These are phyloP conservation scores for Bostrychus sinensis DNA, from an alignment of 2,113 vertebrate genomes.

Conservation along the genomic window DNA sequence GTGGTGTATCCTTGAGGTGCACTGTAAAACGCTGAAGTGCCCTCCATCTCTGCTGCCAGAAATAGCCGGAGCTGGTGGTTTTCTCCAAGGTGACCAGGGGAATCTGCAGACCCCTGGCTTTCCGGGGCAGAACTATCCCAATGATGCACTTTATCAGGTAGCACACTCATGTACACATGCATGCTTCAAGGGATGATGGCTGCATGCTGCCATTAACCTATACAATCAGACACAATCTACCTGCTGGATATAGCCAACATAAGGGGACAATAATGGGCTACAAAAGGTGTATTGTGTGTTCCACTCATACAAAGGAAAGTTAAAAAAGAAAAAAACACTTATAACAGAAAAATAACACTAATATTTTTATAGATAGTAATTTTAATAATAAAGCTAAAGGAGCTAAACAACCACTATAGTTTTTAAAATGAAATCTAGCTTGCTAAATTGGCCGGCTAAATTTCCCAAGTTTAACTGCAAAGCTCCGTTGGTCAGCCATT, in stretches of 20 bases:
- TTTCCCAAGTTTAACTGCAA: no score
- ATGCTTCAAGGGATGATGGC: background rate
- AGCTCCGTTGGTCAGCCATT: no score
- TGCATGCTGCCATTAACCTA: background rate
- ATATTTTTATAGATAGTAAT: background rate
- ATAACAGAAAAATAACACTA: background rate
- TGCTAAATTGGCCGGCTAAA: no score
- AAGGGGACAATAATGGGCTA: background rate
- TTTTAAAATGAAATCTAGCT: no score
- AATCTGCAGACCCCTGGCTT: slow-evolving; percentile 75
- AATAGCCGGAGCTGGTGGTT: slow-evolving; percentile 77
- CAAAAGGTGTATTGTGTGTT: no score
- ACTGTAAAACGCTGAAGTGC: slow-evolving; percentile 54
- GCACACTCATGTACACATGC: slow-evolving; percentile 4
- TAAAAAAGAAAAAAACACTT: background rate
- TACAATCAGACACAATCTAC: background rate
- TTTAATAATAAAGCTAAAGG: no score
- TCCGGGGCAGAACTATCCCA: slow-evolving; percentile 68
- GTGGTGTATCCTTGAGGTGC: slow-evolving; percentile 44
- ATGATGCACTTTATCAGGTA: slow-evolving; percentile 77
- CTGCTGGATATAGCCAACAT: background rate
- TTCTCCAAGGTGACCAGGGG: slow-evolving; percentile 77
- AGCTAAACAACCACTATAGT: no score
- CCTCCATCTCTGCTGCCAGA: slow-evolving; percentile 63
- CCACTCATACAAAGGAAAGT: no score